These are phyloP conservation scores for Anoplopoma fimbria DNA, from an alignment of 2,113 vertebrate species.

Conservation along the genomic window DNA sequence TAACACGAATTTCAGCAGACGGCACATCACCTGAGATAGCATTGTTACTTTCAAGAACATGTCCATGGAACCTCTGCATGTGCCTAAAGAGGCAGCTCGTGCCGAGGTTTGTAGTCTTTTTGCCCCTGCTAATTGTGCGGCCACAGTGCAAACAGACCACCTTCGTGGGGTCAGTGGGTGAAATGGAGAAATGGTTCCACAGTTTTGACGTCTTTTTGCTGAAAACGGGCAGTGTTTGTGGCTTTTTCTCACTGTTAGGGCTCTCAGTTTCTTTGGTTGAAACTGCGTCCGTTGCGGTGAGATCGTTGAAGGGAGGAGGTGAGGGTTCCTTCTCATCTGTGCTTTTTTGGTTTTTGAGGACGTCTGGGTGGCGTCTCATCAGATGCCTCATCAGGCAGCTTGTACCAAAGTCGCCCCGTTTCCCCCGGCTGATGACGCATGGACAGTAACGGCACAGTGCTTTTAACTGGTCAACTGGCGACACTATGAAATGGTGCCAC, in stretches of 20 bases:
- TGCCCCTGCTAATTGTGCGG: constrained; percentile 96
- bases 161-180: constrained; percentile 94
- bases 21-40: constrained; percentile 85
- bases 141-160: constrained; percentile 97
- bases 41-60: constrained; percentile 89
- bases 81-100: constrained; percentile 96
- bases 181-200: constrained; percentile 98
- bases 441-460: constrained; percentile 93
- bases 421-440: constrained; percentile 93
- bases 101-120: constrained; percentile 97
- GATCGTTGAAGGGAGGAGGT: constrained; percentile 82
- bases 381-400: constrained; percentile 96
- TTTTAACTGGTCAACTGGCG: constrained; percentile 92
- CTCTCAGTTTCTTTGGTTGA: constrained; percentile 83
- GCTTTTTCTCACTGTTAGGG: constrained; percentile 81
- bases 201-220: constrained; percentile 99
- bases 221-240: constrained; percentile 85
- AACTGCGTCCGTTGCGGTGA: constrained; percentile 85
- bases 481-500: constrained; percentile 95
- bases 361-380: constrained; percentile 90
- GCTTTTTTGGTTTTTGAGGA: constrained; percentile 90
- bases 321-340: constrained; percentile 77
- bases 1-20: constrained; percentile 81
- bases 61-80: constrained; percentile 93
- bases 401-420: constrained; percentile 94